phyloP scores from a whole-genome alignment of 2,797 vertebrate species.

The Alca torda region DNA sequence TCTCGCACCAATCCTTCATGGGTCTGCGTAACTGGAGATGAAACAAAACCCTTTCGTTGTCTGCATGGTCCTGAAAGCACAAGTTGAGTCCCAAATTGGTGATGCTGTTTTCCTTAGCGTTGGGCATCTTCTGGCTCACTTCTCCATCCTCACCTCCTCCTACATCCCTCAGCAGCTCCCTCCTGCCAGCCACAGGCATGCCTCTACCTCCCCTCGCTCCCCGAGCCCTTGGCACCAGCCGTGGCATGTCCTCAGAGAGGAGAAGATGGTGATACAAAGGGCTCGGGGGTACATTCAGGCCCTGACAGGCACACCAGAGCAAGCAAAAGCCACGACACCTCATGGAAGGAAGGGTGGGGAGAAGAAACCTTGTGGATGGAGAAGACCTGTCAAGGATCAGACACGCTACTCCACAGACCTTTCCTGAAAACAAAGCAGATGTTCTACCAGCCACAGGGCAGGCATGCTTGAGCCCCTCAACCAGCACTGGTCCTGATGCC shows the following conservation, averaged over 20 bases:
- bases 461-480: neutral
- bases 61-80: neutral
- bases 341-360: neutral
- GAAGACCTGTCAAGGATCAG: neutral
- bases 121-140: neutral
- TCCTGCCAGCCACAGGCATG: neutral
- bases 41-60: neutral
- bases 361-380: neutral
- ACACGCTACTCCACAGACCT: rapidly evolving
- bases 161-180: neutral
- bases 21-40: neutral
- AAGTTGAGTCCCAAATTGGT: rapidly evolving
- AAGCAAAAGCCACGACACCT: neutral
- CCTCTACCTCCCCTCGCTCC: neutral
- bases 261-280: neutral
- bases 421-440: neutral
- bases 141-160: neutral
- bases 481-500: neutral
- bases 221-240: neutral
- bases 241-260: rapidly evolving
- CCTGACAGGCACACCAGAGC: neutral
- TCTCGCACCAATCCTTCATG: rapidly evolving
- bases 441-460: neutral
- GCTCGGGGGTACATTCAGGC: neutral
- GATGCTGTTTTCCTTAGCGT: neutral